Base-by-base conservation (phyloP, 2,888 invertebrate species). In the Torymus auratus region DNA sequence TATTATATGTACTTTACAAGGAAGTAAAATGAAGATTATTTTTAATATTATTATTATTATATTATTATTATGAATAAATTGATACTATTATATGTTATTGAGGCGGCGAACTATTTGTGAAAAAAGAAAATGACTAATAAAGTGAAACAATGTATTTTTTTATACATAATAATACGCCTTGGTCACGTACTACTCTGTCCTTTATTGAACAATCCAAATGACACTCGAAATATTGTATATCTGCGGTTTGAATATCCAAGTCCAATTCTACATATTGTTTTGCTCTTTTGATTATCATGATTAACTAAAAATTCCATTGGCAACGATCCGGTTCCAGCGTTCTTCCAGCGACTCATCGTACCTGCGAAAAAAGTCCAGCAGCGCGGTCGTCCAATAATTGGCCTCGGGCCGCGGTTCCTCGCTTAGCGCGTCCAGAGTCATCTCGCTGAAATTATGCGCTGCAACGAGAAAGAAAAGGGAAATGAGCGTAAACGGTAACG, bases 141-240 rank as follows among this genome's bases (percentile, higher is more conserved):
- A 90, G 84, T 87, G 84, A 89, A 85, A 87, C 84, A 85, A 88
- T 90, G 87, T 89, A 89, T 89, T 90, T 89, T 74, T 88, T 87
- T 87, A 86, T 87, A 87, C 70, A 28, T 7, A 81, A 81, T 77
- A 69, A 73, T 84, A 86, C 79, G 84, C 82, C 56, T 76, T 56
- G 72, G 58, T 55, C 61, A 68, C 68, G 61, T 62, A 78, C 67
- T 78, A 50, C 58, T 55, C 23, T 52, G 52, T 53, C 52, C 58
- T 74, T 65, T 74, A 74, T 60, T 68, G 3, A 15, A 53, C 20
- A 62, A 41, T 60, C 28, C 28, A 28, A 28, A 28, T 7, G 28
- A 28, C 28, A 28, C 28, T 28, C 28, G 28, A 28, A 28, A 28
- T 28, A 28, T 28, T 28, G 5, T 4, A 0, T 28, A 5, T 28